Evolutionary conservation across 2,113 vertebrate genomes (phyloP).

Genomic region (Calypte anna): DNA sequence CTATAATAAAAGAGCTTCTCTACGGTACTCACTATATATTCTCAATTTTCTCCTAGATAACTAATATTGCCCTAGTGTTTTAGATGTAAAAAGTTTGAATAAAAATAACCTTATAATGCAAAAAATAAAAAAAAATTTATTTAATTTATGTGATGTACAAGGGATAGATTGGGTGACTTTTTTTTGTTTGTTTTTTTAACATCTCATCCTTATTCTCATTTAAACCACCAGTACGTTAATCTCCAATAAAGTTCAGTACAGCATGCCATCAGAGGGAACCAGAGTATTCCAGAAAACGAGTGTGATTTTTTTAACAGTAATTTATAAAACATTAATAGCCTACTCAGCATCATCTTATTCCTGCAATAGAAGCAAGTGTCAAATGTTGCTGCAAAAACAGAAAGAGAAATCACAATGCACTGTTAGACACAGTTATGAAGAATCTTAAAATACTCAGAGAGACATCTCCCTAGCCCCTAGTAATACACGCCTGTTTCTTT

Average conservation of each 20-base stretch:
- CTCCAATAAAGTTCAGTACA: neutral
- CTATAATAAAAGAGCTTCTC: neutral
- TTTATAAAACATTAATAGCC: neutral
- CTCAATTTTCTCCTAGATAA: neutral
- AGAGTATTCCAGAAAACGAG: neutral
- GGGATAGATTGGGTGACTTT: neutral
- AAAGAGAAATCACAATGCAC: neutral
- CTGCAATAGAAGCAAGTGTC: neutral
- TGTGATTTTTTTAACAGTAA: neutral
- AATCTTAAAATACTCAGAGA: neutral
- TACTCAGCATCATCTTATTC: neutral
- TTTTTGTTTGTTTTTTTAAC: neutral
- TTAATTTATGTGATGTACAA: neutral
- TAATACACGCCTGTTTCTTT: neutral
- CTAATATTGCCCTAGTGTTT: neutral
- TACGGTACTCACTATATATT: neutral
- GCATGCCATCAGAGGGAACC: neutral
- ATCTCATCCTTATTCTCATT: neutral
- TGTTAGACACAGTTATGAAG: neutral
- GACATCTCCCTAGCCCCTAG: neutral
- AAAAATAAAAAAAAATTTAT: neutral
- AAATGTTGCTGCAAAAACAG: neutral
- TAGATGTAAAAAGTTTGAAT: neutral
- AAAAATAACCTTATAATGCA: neutral
- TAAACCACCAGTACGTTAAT: neutral